phyloP scores from a whole-genome alignment of 2,113 vertebrate species.

The Pelodiscus sinensis region DNA sequence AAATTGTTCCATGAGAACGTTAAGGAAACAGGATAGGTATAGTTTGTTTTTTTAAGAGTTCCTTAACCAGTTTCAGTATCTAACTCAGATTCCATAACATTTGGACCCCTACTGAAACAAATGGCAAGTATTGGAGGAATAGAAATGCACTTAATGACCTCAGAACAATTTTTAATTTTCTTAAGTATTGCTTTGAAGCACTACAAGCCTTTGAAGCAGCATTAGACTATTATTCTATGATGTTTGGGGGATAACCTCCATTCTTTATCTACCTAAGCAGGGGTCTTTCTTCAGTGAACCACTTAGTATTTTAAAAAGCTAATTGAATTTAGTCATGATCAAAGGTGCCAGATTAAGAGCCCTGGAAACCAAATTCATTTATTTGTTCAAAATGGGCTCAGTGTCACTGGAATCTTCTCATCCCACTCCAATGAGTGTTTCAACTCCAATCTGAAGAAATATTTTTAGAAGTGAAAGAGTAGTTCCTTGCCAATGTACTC shows the following conservation, averaged over 20 bases:
- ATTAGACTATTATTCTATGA: slow-evolving; percentile 16
- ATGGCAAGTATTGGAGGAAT: slow-evolving; percentile 5
- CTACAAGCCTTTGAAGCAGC: slow-evolving; percentile 26
- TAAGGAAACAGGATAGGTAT: slow-evolving; percentile 37
- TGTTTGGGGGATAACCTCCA: neutral
- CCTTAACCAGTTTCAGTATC: neutral
- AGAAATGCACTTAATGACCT: slow-evolving; percentile 27
- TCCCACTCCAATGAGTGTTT: neutral
- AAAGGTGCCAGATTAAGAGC: neutral
- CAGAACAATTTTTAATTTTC: slow-evolving; percentile 31
- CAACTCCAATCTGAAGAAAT: neutral
- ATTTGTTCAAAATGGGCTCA: neutral
- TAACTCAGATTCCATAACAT: slow-evolving; percentile 46
- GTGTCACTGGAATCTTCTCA: neutral
- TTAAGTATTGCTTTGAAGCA: slow-evolving; percentile 11
- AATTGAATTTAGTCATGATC: slow-evolving; percentile 58
- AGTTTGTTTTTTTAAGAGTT: slow-evolving; percentile 53
- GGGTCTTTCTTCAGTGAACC: slow-evolving; percentile 14
- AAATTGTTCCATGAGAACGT: neutral
- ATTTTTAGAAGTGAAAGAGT: neutral
- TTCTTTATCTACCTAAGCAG: slow-evolving; percentile 37
- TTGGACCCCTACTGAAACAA: slow-evolving; percentile 36
- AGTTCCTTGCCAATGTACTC: neutral
- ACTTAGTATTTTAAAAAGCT: slow-evolving; percentile 6
- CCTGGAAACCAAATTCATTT: slow-evolving; percentile 1